Conservation (phyloP, 1,140 invertebrate genomes). For the Heliothis virescens region DNA sequence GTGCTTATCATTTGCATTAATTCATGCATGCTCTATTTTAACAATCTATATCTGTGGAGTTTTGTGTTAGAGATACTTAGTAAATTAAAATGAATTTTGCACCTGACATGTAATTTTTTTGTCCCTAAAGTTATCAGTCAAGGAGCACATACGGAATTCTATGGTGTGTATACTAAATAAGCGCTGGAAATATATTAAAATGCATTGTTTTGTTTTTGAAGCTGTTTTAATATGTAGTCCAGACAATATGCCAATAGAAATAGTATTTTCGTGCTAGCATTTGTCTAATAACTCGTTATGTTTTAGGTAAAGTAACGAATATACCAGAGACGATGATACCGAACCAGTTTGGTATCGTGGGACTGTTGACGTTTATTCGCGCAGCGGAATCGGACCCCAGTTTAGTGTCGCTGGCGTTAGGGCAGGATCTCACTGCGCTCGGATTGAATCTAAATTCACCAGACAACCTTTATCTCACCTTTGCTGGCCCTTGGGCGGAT, state of each 20-base stretch:
- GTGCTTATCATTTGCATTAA: neutral
- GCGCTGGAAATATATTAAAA: slow-evolving; percentile 56
- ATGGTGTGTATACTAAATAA: slow-evolving; percentile 74
- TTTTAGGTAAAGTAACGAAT: slow-evolving; percentile 96
- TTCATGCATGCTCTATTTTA: slow-evolving; percentile 26
- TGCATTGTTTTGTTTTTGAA: slow-evolving; percentile 49
- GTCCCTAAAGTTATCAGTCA: slow-evolving; percentile 79
- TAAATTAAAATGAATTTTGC: slow-evolving; percentile 46
- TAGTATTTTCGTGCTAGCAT: slow-evolving; percentile 8
- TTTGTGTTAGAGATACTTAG: slow-evolving; percentile 34
- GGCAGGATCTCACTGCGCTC: slow-evolving; percentile 98
- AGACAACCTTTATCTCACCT: slow-evolving; percentile 98
- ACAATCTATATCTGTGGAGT: slow-evolving; percentile 1
- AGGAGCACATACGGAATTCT: slow-evolving; percentile 78
- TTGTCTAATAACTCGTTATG: slow-evolving; percentile 42
- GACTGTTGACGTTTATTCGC: slow-evolving; percentile 98
- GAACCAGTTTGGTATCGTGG: slow-evolving; percentile 99
- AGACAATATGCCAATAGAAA: slow-evolving; percentile 36
- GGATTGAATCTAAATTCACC: slow-evolving; percentile 99
- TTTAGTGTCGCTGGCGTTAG: slow-evolving; percentile 97
- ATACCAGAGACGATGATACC: slow-evolving; percentile 99
- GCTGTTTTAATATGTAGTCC: slow-evolving; percentile 50
- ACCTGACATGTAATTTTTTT: slow-evolving; percentile 73
- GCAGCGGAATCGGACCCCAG: slow-evolving; percentile 98
- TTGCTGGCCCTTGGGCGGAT: slow-evolving; percentile 99